These are phyloP conservation scores for Caenorhabditis panamensis DNA, from an alignment of 2,888 invertebrate genomes.

Conservation along the genomic window DNA sequence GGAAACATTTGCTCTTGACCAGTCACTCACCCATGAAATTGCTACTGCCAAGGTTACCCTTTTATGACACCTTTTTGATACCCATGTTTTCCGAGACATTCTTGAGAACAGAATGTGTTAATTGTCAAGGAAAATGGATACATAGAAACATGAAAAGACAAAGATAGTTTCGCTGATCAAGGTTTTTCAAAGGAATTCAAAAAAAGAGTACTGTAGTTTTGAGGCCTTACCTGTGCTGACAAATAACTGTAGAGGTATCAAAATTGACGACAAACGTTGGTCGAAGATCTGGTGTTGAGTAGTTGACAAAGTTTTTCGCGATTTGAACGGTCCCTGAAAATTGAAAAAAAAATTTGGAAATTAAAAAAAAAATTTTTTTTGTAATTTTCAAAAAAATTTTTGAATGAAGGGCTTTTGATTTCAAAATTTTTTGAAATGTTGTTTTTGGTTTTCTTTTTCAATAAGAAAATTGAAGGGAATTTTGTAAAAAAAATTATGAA, in stretches of 20 bases:
- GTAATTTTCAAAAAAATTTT: neutral
- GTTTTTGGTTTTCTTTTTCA: no score
- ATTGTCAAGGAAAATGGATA: neutral
- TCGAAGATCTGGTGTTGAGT: constrained; percentile 73
- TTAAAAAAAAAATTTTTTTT: neutral
- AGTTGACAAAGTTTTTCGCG: constrained; percentile 76
- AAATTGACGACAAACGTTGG: constrained; percentile 81
- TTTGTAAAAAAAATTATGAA: no score
- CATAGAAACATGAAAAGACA: constrained; percentile 12
- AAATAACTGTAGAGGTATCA: constrained; percentile 79
- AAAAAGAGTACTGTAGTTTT: neutral
- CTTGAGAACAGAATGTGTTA: neutral
- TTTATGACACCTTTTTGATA: constrained; percentile 9
- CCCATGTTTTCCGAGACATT: neutral
- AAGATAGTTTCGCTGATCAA: no score
- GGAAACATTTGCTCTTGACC: neutral
- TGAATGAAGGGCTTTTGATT: neutral
- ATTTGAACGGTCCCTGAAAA: constrained; percentile 42
- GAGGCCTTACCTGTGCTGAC: constrained; percentile 76
- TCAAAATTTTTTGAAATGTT: neutral
- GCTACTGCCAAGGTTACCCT: neutral
- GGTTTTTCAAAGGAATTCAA: neutral
- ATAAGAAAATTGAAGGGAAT: no score
- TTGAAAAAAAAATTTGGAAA: neutral
- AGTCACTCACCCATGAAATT: constrained; percentile 11